Percentiles rank a stretch among this genome's conserved stretches.
These are phyloP conservation scores for Apodemus sylvaticus DNA, from an alignment of 2,113 vertebrate species.

Conservation along the genomic window DNA sequence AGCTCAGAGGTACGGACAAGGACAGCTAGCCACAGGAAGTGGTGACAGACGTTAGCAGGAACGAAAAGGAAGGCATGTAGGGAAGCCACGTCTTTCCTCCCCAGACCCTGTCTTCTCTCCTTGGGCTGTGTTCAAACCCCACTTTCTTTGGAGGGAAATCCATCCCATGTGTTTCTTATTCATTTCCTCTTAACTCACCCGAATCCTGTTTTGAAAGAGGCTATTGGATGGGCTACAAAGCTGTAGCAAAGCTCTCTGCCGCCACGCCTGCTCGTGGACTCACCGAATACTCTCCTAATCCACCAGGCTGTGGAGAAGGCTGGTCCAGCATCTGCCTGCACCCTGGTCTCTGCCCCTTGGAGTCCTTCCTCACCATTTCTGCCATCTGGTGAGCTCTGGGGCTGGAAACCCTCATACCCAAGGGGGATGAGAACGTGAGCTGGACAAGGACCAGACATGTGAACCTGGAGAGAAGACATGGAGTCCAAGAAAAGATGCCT, in stretches of 20 bases:
- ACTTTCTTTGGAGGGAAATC: slow-evolving; percentile 74
- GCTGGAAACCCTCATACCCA: neutral
- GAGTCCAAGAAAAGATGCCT: neutral
- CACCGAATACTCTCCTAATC: slow-evolving; percentile 66
- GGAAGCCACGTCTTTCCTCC: slow-evolving; percentile 47
- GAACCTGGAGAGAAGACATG: neutral
- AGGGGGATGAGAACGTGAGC: neutral
- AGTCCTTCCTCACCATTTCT: neutral
- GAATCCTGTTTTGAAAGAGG: slow-evolving; percentile 80
- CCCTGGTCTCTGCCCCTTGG: neutral
- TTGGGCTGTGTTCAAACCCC: slow-evolving; percentile 73
- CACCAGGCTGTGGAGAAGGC: neutral
- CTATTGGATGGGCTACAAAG: slow-evolving; percentile 77
- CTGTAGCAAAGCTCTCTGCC: slow-evolving; percentile 57
- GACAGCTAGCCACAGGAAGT: neutral
- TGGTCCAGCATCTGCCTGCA: neutral
- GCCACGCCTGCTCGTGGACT: slow-evolving; percentile 64
- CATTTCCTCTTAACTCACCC: slow-evolving; percentile 81
- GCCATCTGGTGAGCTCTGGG: neutral
- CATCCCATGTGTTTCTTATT: slow-evolving; percentile 81
- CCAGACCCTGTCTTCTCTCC: slow-evolving; percentile 37
- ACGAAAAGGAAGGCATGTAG: slow-evolving; percentile 49
- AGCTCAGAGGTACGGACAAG: neutral
- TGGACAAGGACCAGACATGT: neutral
- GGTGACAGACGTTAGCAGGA: neutral